Conservation (phyloP, 2,888 invertebrate genomes). For the Rotaria magnacalcarata region DNA sequence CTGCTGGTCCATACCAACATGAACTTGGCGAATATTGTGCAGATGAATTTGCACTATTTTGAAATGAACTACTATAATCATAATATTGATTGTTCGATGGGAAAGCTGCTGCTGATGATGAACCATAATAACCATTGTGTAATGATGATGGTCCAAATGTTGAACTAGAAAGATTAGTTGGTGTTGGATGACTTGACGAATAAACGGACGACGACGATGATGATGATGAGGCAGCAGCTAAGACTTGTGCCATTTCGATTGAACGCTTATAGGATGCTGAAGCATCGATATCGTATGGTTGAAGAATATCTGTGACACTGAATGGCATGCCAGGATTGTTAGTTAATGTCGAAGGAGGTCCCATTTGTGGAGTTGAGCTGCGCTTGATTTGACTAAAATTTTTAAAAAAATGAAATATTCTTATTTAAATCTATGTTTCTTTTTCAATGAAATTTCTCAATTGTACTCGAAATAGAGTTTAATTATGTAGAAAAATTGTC, state of each 20-base stretch:
- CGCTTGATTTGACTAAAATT: neutral
- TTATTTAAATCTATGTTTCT: too few species aligned
- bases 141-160: neutral
- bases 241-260: neutral
- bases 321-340: conserved; percentile 15
- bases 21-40: neutral
- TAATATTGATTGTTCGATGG: neutral
- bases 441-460: too few species aligned
- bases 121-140: neutral
- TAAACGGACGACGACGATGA: neutral
- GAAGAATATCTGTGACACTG: conserved; percentile 36
- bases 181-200: neutral
- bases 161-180: neutral
- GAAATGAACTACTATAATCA: neutral
- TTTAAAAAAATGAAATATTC: neutral
- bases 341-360: neutral
- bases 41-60: neutral
- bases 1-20: conserved; percentile 34
- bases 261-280: conserved; percentile 15
- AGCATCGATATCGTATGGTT: neutral
- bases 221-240: neutral
- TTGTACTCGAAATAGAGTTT: too few species aligned
- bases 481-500: too few species aligned
- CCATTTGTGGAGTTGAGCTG: neutral
- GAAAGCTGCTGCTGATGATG: neutral